These are phyloP conservation scores for Ginglymostoma cirratum DNA, from an alignment of 2,113 vertebrate genomes.

Conservation along the genomic window DNA sequence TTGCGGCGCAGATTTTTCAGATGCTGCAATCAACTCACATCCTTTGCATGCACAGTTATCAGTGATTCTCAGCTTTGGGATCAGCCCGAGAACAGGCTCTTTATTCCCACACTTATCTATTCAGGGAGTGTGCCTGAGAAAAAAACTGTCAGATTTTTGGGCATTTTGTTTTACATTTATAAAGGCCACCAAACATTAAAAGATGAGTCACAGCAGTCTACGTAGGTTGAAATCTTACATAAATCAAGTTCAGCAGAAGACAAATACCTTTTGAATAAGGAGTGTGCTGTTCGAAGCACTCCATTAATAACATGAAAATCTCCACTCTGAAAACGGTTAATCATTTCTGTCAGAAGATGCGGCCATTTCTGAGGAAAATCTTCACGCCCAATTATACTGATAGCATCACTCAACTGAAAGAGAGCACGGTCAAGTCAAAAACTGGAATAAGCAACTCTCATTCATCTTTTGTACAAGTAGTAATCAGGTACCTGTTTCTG, in stretches of 20 bases:
- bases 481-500: slow-evolving; percentile 80
- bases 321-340: slow-evolving; percentile 89
- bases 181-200: background rate
- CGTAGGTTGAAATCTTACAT: background rate
- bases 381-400: slow-evolving; percentile 94
- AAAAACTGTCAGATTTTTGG: too few species aligned
- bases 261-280: slow-evolving; percentile 85
- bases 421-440: background rate
- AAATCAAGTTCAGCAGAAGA: background rate
- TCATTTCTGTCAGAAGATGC: slow-evolving; percentile 91
- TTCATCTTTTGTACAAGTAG: background rate
- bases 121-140: too few species aligned
- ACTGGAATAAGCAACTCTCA: background rate
- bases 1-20: too few species aligned
- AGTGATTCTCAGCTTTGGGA: too few species aligned
- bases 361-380: slow-evolving; percentile 98
- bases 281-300: slow-evolving; percentile 90
- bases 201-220: background rate
- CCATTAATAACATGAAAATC: slow-evolving; percentile 98
- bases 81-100: too few species aligned
- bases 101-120: too few species aligned
- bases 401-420: slow-evolving; percentile 87
- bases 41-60: too few species aligned
- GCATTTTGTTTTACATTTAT: too few species aligned
- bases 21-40: too few species aligned